Evolutionary conservation across 2,113 vertebrate species (phyloP).

Genomic region (Chaetura pelagica): DNA sequence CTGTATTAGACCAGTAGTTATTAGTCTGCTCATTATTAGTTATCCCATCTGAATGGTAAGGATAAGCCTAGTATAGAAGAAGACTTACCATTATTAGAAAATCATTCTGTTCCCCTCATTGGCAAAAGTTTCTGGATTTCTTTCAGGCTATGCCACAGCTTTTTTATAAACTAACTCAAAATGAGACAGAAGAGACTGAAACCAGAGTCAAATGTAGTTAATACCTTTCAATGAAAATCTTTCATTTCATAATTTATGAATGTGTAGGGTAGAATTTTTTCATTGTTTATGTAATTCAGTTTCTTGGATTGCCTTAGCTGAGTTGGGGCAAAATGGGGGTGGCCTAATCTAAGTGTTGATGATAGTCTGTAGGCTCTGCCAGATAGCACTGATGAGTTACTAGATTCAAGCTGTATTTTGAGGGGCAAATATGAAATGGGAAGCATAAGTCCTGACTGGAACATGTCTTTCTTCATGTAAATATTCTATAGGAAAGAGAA

Average conservation of each 20-base stretch:
- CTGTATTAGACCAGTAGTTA: background rate
- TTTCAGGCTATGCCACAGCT: background rate
- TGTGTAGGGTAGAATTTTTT: background rate
- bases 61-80: background rate
- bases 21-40: background rate
- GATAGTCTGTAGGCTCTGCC: background rate
- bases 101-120: background rate
- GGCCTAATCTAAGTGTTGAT: background rate
- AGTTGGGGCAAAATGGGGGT: background rate
- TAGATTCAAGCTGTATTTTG: background rate
- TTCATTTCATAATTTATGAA: background rate
- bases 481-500: background rate
- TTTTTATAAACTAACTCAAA: background rate
- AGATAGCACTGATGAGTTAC: background rate
- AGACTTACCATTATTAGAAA: background rate
- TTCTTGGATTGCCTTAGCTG: background rate
- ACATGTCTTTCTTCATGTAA: background rate
- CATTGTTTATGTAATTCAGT: background rate
- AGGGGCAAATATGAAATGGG: background rate
- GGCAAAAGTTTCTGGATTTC: background rate
- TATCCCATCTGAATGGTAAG: background rate
- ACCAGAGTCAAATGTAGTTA: background rate
- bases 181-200: background rate
- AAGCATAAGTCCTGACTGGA: background rate
- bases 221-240: background rate